Base-by-base conservation (phyloP, 2,888 invertebrate genomes). In the Frankliniella fusca region DNA sequence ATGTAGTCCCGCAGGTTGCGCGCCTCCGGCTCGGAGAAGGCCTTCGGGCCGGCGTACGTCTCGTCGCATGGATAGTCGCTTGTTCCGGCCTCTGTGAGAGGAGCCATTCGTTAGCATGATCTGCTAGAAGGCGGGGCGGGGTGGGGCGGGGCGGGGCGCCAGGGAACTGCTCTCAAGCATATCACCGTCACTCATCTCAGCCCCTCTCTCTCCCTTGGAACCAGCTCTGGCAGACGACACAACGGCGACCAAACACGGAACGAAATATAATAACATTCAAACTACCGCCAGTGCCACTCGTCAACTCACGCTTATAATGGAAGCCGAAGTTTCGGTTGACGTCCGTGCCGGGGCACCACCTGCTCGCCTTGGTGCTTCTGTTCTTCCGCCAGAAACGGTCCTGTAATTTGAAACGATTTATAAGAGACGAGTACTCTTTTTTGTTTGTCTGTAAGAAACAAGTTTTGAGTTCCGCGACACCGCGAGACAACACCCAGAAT, bases 11-110 rank as follows among this genome's bases (percentile, higher is more conserved):
- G 88, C 54, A 93, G 89, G 50, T 95, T 93, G 83, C 89, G 88
- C 0, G 94, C 93, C 89, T 97, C 97, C 0, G 94, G 94, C 88
- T 97, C 97, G 0, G 96, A 96, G 87, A 96, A 96, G 0, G 95
- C 91, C 81, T 90, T 90, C 0, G 91, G 89, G 20, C 97, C 97
- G 79, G 94, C 92, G 86, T 91, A 97, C 48, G 93, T 94, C 85
- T 95, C 94, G 23, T 92, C 91, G 85, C 96, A 96, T 0, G 95
- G 94, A 86, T 94, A 93, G 70, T 91, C 92, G 20, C 95, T 95
- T 0, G 95, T 93, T 0, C 97, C 97, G 9, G 23, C 27, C 70
- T 76, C 70, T 76, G 70, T 10, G 23, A 76, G 20, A 23, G 70
- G 70, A 54, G 23, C 12, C n/a, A 54, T 27, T 27, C 70, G 70